Conservation (phyloP, 2,113 vertebrate species). For the Willisornis vidua region DNA sequence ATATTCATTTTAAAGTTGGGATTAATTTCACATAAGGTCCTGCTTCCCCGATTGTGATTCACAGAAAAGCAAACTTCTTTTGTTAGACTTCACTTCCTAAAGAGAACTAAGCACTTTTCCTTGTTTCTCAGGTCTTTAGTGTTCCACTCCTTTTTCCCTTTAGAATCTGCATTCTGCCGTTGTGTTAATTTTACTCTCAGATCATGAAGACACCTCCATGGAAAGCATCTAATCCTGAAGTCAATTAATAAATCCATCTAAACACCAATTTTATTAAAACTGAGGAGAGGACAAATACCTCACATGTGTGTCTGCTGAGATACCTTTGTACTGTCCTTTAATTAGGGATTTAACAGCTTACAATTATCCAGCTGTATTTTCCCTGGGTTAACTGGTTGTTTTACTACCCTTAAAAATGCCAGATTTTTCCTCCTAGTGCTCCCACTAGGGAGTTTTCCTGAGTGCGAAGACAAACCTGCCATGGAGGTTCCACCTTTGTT, state of each 20-base stretch:
- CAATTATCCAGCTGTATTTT: constrained; percentile 41
- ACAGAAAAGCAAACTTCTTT: background rate
- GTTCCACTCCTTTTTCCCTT: background rate
- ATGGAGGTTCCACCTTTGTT: background rate
- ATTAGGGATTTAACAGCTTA: constrained; percentile 65
- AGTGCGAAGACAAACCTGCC: constrained; percentile 8
- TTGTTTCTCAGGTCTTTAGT: background rate
- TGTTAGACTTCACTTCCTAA: background rate
- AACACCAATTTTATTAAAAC: constrained; percentile 70
- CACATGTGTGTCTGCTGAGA: constrained; percentile 10
- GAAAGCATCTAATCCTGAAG: constrained; percentile 53
- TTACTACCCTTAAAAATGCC: constrained; percentile 30
- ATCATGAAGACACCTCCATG: constrained; percentile 14
- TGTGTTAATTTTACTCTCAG: constrained; percentile 7
- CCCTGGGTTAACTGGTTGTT: constrained; percentile 52
- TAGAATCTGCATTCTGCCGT: background rate
- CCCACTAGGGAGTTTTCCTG: background rate
- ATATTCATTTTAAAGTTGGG: background rate
- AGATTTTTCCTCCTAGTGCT: background rate
- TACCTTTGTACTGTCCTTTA: constrained; percentile 52
- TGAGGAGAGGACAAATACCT: constrained; percentile 7
- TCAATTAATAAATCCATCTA: constrained; percentile 63
- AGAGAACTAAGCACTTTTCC: background rate
- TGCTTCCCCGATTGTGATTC: background rate
- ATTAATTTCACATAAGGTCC: background rate